Conservation (phyloP, 2,888 invertebrate genomes). For the Dicycla oo region DNA sequence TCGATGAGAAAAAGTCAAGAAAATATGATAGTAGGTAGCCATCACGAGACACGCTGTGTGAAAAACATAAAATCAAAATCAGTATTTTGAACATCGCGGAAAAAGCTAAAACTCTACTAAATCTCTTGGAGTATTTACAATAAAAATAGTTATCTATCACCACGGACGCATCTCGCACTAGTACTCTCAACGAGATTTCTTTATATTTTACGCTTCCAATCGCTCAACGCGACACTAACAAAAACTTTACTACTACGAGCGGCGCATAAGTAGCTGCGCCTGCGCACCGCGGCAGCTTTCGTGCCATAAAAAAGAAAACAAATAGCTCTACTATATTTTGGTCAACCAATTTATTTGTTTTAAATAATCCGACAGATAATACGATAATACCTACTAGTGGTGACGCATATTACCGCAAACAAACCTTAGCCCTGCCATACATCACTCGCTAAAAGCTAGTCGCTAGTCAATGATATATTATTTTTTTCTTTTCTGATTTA, state of each 20-base stretch:
- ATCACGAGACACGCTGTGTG: slow-evolving; percentile 38
- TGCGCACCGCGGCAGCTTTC: slow-evolving; percentile 50
- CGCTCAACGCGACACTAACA: slow-evolving; percentile 66
- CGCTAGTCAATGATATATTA: slow-evolving; percentile 75
- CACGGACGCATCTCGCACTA: slow-evolving; percentile 65
- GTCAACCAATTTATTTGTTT: not conserved
- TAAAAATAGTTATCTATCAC: slow-evolving; percentile 72
- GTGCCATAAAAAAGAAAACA: slow-evolving; percentile 44
- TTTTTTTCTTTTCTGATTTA: slow-evolving; percentile 79
- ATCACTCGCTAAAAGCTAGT: slow-evolving; percentile 73
- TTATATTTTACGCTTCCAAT: slow-evolving; percentile 65
- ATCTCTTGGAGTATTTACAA: slow-evolving; percentile 65
- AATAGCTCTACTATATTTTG: slow-evolving; percentile 26
- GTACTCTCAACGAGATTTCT: slow-evolving; percentile 66
- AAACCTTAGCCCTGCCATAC: slow-evolving; percentile 70
- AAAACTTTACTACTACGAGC: slow-evolving; percentile 64
- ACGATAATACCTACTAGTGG: slow-evolving; percentile 23
- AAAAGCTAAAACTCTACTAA: slow-evolving; percentile 57
- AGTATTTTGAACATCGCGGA: slow-evolving; percentile 58
- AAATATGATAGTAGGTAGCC: slow-evolving; percentile 46
- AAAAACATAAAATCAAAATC: slow-evolving; percentile 58
- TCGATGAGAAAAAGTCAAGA: slow-evolving; percentile 22
- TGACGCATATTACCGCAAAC: slow-evolving; percentile 64
- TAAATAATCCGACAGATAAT: slow-evolving; percentile 18
- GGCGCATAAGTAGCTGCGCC: slow-evolving; percentile 67